Conservation (phyloP, 2,797 vertebrate species). For the Threskiornis aethiopicus region DNA sequence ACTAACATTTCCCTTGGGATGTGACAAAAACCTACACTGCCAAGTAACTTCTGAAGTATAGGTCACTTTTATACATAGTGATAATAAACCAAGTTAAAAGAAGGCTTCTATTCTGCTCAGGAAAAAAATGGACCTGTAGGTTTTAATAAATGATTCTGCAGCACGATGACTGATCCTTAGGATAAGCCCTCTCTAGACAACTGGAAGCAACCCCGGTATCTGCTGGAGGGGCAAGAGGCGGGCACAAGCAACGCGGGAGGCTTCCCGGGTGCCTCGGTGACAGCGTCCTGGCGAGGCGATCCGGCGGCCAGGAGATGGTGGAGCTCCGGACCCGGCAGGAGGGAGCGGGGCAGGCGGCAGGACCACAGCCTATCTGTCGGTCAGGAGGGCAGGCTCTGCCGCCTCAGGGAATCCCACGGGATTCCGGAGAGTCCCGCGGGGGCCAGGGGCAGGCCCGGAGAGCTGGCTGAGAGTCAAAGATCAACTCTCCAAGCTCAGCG, state of each 20-base stretch:
- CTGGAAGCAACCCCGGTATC: not conserved
- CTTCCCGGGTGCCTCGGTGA: not conserved
- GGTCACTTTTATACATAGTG: fast-evolving
- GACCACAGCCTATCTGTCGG: not conserved
- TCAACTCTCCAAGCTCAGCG: not conserved
- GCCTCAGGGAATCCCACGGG: not conserved
- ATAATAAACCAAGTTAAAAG: not conserved
- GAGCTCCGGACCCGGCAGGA: not conserved
- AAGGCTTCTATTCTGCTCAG: not conserved
- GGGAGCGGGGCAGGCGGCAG: not conserved
- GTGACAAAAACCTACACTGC: too few relatives aligned
- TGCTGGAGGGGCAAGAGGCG: not conserved
- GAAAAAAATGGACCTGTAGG: fast-evolving
- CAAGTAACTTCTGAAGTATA: fast-evolving
- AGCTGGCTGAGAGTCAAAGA: not conserved
- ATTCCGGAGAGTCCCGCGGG: not conserved
- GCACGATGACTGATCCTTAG: not conserved
- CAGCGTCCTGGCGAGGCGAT: not conserved
- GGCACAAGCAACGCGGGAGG: not conserved
- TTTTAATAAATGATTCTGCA: too few relatives aligned
- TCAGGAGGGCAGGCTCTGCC: not conserved
- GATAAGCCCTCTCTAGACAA: not conserved
- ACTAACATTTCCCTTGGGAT: too few relatives aligned
- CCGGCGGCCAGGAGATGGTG: not conserved
- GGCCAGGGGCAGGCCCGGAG: not conserved